Evolutionary conservation across 2,797 vertebrate genomes (phyloP), one percentile per base, ranked within the genome.

Genomic region (Sebastes baramenuke): DNA sequence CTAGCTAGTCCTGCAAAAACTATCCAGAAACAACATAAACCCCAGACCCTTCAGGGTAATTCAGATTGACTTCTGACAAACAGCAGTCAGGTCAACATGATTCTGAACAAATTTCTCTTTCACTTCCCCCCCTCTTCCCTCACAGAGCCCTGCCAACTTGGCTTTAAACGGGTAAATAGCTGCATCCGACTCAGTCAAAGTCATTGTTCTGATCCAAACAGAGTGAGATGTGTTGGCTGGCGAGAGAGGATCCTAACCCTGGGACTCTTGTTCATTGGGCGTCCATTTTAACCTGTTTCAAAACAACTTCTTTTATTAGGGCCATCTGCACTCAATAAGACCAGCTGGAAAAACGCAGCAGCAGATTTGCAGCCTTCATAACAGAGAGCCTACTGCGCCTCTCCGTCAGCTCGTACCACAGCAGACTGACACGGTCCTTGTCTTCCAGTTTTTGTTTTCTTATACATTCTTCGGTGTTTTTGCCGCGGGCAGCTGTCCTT

Each of bases 301-400:
- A 79, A 92, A 88, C 87, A 90, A 60, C 88, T 78, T 87, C 83
- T 89, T 90, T 85, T 83, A 86, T 85, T 77, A 78, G 81, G 81
- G 46, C 70, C 90, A 91, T 89, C 89, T 93, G 89, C 79, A 72
- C 74, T 72, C 74, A 80, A 86, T 85, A 8, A 82, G 75, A 62
- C n/a, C 86, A 89, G 90, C 88, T 93, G 90, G 83, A 80, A 56
- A 60, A 88, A 70, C 56, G 67, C 62, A 65, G 77, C 66, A 56
- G 68, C 69, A 64, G 27, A 55, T 8, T 8, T 58, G 58, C 38
- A 66, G 72, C 34, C 67, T 69, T 64, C 67, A 58, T 49, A 72
- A 78, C 42, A 76, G 56, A 2, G 75, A 64, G 72, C 88, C 77
- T n/a, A 64, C 81, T 69, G 83, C 24, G 58, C 71, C 66, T 42